Evolutionary conservation across 2,888 invertebrate genomes (phyloP), one percentile per base, ranked within the genome.

Genomic region (Cordilura impudica): DNA sequence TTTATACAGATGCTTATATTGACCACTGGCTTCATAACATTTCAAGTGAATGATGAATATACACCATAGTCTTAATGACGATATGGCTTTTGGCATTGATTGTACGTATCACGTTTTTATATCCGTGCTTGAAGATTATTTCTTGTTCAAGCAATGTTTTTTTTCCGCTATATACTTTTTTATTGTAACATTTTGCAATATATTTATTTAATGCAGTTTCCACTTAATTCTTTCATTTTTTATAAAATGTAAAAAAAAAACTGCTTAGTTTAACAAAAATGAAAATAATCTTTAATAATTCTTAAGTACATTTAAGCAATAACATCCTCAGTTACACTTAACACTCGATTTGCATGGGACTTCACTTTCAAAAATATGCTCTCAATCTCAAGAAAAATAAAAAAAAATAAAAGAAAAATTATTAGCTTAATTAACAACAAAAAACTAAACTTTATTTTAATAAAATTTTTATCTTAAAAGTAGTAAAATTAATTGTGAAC

Each of bases 21-120:
- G 71, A 18, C 35, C n/a, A 39, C n/a, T n/a, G 12, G 35, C 1
- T 4, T n/a, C 10, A 31, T 8, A 19, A 56, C 8, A 26, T 0
- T 5, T 19, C 14, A 69, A n/a, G 12, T 60, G 39, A 23, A 26
- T 60, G 49, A 49, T 63, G 65, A 51, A 21, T 19, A 19, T 21
- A 49, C 18, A 19, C n/a, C 23, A 4, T 23, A 39, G 14, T 23
- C 26, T 71, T 67, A 43, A 66, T 66, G 66, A 66, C 56, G 66
- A 75, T 75, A 71, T 51, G 61, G 74, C 79, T 71, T 71, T 61
- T 75, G 71, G 75, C 75, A 79, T 75, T 79, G 75, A 75, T 79
- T 79, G 71, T 56, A 61, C 51, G 74, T 75, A 75, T 79, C 79
- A 79, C 66, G 79, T 79, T 79, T 67, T 75, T 66, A 75, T 71